A percentile compares a stretch with the other conserved stretches of the same genome.
Evolutionary conservation across 2,797 vertebrate species (phyloP).

Genomic region (Danio albolineatus): DNA sequence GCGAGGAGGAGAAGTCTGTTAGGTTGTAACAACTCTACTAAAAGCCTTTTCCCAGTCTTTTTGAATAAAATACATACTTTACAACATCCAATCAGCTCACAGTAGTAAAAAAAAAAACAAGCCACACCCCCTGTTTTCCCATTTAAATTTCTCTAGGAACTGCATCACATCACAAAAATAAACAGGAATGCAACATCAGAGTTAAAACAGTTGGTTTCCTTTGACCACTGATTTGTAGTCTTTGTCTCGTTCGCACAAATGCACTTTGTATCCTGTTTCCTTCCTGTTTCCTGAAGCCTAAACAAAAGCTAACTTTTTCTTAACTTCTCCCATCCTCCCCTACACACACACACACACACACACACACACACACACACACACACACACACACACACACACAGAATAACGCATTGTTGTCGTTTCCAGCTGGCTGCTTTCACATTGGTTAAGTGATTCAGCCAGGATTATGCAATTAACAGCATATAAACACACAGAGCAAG

Average conservation of each 20-base stretch:
- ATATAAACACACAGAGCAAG: slow-evolving; percentile 40
- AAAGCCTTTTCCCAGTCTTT: no score
- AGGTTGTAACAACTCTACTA: no score
- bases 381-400: slow-evolving; percentile 5
- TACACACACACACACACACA: not conserved
- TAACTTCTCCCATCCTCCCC: slow-evolving; percentile 8
- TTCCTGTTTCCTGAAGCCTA: slow-evolving; percentile 40
- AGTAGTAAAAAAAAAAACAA: no score
- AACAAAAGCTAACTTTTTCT: slow-evolving; percentile 39
- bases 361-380: not conserved
- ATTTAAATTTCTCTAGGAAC: no score
- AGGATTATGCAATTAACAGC: slow-evolving; percentile 46
- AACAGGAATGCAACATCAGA: not conserved
- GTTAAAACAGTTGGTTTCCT: not conserved
- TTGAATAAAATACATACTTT: no score
- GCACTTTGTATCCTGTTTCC: slow-evolving; percentile 37
- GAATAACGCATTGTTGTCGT: not conserved
- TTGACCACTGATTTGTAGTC: not conserved
- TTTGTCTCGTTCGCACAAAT: slow-evolving; percentile 36
- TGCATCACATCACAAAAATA: no score
- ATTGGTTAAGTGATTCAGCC: slow-evolving; percentile 42
- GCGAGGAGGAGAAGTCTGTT: no score
- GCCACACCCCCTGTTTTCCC: no score
- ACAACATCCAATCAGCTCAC: no score
- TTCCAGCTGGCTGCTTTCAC: slow-evolving; percentile 41